These are phyloP conservation scores for Emmelina monodactyla DNA, from an alignment of 2,888 invertebrate species.

Conservation along the genomic window DNA sequence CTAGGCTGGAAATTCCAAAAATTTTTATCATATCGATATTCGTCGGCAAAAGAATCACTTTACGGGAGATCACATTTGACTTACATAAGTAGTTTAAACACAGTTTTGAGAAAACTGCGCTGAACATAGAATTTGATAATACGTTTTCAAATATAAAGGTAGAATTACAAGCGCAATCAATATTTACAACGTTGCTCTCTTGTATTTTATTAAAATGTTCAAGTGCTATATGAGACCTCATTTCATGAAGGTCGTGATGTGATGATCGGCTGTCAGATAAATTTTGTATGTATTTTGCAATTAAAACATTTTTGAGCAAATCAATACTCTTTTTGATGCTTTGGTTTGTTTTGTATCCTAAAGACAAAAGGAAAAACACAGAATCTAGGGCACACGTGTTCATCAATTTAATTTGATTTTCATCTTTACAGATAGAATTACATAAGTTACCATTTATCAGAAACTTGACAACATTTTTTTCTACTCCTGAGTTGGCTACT, in stretches of 20 bases:
- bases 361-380: neutral
- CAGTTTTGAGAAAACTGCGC: neutral
- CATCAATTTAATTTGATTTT: neutral
- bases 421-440: neutral
- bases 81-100: neutral
- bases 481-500: neutral
- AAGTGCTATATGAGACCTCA: neutral
- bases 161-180: no score
- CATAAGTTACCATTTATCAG: neutral
- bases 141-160: constrained; percentile 1
- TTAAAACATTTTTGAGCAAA: neutral
- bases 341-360: neutral
- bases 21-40: constrained; percentile 1
- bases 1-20: neutral
- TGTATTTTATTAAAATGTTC: neutral
- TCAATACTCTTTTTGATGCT: neutral
- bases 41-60: neutral
- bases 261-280: neutral
- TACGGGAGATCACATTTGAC: neutral
- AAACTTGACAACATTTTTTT: neutral
- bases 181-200: no score
- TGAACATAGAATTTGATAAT: neutral
- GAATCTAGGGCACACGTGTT: neutral
- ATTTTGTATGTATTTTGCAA: neutral
- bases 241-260: constrained; percentile 1